Percentiles rank a stretch among this genome's conserved stretches.
These are phyloP conservation scores for Sciurus carolinensis DNA, from an alignment of 2,797 vertebrate genomes.

Conservation along the genomic window DNA sequence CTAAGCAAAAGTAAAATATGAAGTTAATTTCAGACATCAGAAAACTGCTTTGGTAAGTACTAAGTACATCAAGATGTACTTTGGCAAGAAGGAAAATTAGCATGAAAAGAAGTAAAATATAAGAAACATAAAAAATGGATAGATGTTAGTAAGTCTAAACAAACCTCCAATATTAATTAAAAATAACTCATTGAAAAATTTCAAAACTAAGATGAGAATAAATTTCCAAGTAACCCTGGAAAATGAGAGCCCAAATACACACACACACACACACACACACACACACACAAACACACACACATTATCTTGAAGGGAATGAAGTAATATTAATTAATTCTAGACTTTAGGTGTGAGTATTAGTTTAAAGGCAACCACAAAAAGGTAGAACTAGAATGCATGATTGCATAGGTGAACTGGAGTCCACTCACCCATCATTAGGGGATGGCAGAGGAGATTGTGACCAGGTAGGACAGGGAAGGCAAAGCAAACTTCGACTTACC, in stretches of 20 bases:
- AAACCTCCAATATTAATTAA: background rate
- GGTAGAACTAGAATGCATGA: background rate
- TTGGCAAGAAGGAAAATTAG: background rate
- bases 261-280: too few species aligned
- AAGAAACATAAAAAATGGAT: background rate
- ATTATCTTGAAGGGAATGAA: background rate
- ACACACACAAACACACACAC: too few species aligned
- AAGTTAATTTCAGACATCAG: background rate
- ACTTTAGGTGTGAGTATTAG: background rate
- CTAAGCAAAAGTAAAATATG: background rate
- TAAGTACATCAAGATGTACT: background rate
- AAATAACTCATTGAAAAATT: background rate
- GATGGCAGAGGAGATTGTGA: background rate
- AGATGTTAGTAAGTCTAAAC: background rate
- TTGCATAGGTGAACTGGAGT: background rate
- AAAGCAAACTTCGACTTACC: background rate
- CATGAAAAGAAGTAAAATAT: background rate
- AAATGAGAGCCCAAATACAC: background rate
- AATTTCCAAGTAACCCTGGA: background rate
- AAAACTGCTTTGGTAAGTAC: background rate
- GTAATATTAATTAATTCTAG: background rate
- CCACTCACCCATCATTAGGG: background rate
- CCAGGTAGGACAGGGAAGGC: background rate
- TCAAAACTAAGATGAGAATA: slow-evolving; percentile 13
- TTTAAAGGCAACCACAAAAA: background rate